These are phyloP conservation scores for Xiphias gladius DNA, from an alignment of 2,113 vertebrate species.

Conservation along the genomic window DNA sequence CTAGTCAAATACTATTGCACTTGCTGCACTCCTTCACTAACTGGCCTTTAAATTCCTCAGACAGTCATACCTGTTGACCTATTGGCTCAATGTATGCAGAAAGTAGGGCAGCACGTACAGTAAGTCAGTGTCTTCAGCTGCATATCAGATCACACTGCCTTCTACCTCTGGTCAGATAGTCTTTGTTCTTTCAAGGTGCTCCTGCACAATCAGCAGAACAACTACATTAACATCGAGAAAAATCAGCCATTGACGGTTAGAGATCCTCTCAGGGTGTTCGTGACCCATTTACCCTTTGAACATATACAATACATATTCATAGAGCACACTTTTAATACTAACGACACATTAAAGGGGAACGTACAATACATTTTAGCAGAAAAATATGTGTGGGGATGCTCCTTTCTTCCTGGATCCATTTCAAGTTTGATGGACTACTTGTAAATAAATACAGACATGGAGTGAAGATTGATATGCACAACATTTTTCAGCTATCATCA, in stretches of 20 bases:
- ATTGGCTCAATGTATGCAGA: conserved; percentile 28
- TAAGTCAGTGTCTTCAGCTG: conserved; percentile 28
- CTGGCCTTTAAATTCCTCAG: conserved; percentile 32
- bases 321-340: too few species aligned
- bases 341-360: too few species aligned
- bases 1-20: conserved; percentile 63
- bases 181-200: conserved; percentile 25
- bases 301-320: not conserved
- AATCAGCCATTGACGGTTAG: conserved; percentile 5
- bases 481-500: not conserved
- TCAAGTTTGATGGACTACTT: too few species aligned
- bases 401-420: not conserved
- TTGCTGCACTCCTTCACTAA: conserved; percentile 48
- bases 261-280: not conserved
- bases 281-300: not conserved
- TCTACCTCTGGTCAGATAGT: conserved; percentile 37
- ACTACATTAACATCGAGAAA: conserved; percentile 5
- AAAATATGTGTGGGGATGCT: not conserved
- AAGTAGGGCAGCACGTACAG: conserved; percentile 37
- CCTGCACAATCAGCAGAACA: conserved; percentile 22
- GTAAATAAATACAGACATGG: too few species aligned
- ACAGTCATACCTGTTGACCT: conserved; percentile 58
- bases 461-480: not conserved
- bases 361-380: not conserved
- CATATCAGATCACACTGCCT: not conserved